Evolutionary conservation across 2,888 invertebrate genomes (phyloP), one percentile per base, ranked within the genome.

Genomic region (Antitype chi): DNA sequence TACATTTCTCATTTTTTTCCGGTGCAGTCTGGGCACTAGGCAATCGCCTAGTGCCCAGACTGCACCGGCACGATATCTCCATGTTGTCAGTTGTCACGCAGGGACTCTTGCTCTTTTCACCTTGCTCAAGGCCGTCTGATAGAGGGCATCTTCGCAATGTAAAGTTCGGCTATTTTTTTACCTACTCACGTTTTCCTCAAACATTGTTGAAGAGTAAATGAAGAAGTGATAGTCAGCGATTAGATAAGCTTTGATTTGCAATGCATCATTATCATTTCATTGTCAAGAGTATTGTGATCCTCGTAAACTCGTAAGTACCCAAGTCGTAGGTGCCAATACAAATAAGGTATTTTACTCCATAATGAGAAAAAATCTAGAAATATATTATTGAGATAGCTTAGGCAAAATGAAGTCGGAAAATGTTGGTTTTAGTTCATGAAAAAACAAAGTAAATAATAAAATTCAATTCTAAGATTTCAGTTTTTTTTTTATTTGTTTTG

Each of bases 211-310:
- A 5, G 23, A 43, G n/a, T 67, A n/a, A 28, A 47, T 20, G 28
- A 60, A 43, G 17, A 38, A n/a, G 17, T 23, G 15, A 69, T 9
- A 38, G 38, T 6, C 38, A 25, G 20, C 25, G 69, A 52, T 52
- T 49, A 76, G 49, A 76, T 59, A 76, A n/a, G n/a, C n/a, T 53
- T 64, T 47, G 43, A 60, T 47, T 62, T 47, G 53, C 52, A 28
- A 25, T 59, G 32, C 55, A n/a, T 15, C 23, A 20, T 28, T 32
- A 57, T 38, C 7, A 76, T 60, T 43, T n/a, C 3, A 60, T 11
- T 43, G 28, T 43, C 15, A 62, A 60, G 20, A 32, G 28, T 38
- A 4, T 52, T 23, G 17, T 32, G n/a, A 43, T 23, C 9, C 3
- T 43, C 13, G 13, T 11, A 47, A n/a, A n/a, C n/a, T n/a, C 43